Base-by-base conservation (phyloP, 92 coral and sea anemone species). In the Siderastrea radians region DNA sequence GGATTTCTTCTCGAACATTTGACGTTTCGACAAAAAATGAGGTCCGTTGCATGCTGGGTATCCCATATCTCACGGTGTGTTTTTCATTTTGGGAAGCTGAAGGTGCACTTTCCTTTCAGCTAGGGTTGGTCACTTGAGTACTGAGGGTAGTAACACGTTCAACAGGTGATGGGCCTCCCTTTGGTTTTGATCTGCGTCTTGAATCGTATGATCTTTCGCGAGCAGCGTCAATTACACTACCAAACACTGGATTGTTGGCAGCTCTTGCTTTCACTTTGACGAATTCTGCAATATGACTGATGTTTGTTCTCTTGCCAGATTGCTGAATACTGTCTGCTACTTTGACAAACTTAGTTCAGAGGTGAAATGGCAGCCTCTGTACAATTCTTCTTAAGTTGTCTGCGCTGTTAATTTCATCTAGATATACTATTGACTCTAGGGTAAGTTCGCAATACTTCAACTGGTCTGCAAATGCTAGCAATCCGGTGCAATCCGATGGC, bases 171-270 rank as follows among this genome's bases (percentile, higher is more conserved):
- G n/a, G n/a, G n/a, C n/a, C n/a, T n/a, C n/a, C n/a, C n/a, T n/a
- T 5, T 8, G 72, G 14, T 68, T 66, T 70, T 7, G 51, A 45
- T n/a, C 68, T 68, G 19, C 53, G 84, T 43, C 60, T 77, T 53
- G 44, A 49, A 26, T 62, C 62, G 15, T 68, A 57, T 7, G 50
- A 6, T 77, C 64, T 49, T 5, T 79, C 86, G 6, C 86, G 49
- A 19, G 9, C 52, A 12, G 61, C 16, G 54, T 77, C 85, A 1
- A 91, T 60, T 48, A 87, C 57, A 45, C 84, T 57, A 49, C 91
- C 94, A 77, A 91, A 91, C 16, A 91, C 89, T 14, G 94, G 92
- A 51, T 83, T 72, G 61, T 91, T 77, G 1, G 74, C 83, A 0
- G 85, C 83, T 66, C 88, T 73, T 1, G 92, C 94, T 17, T 61